phyloP scores from a whole-genome alignment of 1,140 invertebrate species.

The Aphaenogaster ashmeadi region DNA sequence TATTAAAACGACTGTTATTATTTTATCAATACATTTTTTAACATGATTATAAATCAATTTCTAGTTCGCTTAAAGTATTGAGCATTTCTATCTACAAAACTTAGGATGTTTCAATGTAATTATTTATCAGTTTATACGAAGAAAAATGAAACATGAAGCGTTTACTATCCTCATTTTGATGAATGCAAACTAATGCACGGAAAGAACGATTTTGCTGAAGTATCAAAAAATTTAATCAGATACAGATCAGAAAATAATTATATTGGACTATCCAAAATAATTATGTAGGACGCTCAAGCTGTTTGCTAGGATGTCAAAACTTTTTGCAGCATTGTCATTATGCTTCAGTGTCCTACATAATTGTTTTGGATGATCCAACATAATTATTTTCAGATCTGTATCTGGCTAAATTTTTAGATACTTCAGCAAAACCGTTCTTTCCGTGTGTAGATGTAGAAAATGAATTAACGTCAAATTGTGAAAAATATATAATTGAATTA shows the following conservation, averaged over 20 bases:
- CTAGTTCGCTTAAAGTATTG: neutral
- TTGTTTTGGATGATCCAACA: too few relatives aligned
- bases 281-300: too few relatives aligned
- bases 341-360: too few relatives aligned
- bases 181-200: neutral
- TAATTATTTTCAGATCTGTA: too few relatives aligned
- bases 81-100: neutral
- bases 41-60: neutral
- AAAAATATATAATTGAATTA: slow-evolving; percentile 24
- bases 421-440: too few relatives aligned
- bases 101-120: neutral
- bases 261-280: too few relatives aligned
- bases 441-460: neutral
- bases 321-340: too few relatives aligned
- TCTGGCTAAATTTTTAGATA: too few relatives aligned
- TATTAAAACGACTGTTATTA: neutral
- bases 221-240: too few relatives aligned
- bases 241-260: too few relatives aligned
- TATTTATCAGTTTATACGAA: neutral
- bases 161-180: neutral
- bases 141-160: neutral
- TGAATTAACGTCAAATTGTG: neutral
- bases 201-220: too few relatives aligned
- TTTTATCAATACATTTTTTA: neutral
- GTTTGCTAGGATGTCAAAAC: too few relatives aligned